Conservation (phyloP, 2,797 vertebrate genomes). For the Poeciliopsis presidionis region DNA sequence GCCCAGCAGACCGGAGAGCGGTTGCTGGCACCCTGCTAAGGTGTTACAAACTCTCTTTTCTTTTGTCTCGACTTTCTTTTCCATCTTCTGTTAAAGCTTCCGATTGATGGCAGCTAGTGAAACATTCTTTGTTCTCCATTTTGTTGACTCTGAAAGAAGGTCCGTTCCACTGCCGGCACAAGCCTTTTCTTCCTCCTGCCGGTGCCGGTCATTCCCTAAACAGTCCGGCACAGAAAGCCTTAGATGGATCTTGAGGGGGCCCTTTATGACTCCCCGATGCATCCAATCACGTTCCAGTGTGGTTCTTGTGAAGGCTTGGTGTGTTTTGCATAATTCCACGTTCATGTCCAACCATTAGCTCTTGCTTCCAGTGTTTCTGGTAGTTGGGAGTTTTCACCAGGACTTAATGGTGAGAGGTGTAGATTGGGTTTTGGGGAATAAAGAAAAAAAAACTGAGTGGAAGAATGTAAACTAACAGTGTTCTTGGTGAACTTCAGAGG, state of each 20-base stretch:
- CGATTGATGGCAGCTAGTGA: constrained; percentile 73
- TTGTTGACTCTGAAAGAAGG: constrained; percentile 47
- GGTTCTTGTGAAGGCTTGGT: constrained; percentile 47
- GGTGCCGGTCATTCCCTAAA: constrained; percentile 36
- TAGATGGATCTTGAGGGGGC: constrained; percentile 62
- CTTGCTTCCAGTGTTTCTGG: constrained; percentile 50
- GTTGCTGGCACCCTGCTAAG: constrained; percentile 67
- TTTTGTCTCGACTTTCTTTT: constrained; percentile 35
- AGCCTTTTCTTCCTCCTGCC: constrained; percentile 35
- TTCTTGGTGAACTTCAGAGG: constrained; percentile 45
- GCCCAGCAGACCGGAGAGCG: constrained; percentile 47
- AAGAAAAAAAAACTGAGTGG: constrained; percentile 22
- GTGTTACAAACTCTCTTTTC: constrained; percentile 64
- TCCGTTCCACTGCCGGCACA: constrained; percentile 45
- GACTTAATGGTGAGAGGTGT: constrained; percentile 24
- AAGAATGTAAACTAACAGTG: constrained; percentile 2
- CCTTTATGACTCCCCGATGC: constrained; percentile 65
- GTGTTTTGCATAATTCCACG: constrained; percentile 63
- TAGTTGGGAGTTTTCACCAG: constrained; percentile 72
- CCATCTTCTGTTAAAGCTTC: constrained; percentile 35
- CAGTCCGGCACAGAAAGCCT: constrained; percentile 49
- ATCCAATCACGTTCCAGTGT: constrained; percentile 65
- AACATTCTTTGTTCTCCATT: constrained; percentile 53
- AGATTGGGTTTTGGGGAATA: constrained; percentile 20
- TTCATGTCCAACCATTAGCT: constrained; percentile 47